Conservation (phyloP, 2,113 vertebrate species). For the Oceanites oceanicus region DNA sequence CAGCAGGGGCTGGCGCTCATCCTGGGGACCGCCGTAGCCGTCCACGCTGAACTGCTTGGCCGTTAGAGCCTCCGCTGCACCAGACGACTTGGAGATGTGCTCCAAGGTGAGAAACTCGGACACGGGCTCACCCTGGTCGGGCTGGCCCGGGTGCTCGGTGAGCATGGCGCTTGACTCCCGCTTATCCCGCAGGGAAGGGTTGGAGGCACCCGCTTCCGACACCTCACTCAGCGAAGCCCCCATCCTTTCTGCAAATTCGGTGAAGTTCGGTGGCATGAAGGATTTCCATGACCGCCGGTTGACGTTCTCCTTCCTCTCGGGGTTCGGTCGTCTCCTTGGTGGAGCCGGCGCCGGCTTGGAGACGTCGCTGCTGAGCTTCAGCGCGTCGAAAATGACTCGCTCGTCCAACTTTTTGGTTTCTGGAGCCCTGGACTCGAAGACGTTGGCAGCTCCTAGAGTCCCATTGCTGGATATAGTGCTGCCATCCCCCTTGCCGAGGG, state of each 20-base stretch:
- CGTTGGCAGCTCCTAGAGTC: constrained; percentile 83
- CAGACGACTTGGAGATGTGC: constrained; percentile 62
- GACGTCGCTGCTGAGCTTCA: constrained; percentile 91
- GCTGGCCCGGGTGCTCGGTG: constrained; percentile 55
- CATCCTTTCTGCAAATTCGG: constrained; percentile 91
- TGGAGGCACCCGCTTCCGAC: constrained; percentile 75
- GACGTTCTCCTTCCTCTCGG: constrained; percentile 88
- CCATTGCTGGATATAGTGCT: constrained; percentile 97
- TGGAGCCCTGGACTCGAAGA: constrained; percentile 80
- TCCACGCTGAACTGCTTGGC: constrained; percentile 28
- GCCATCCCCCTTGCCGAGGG: constrained; percentile 85
- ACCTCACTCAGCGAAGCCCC: constrained; percentile 85
- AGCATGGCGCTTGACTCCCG: constrained; percentile 74
- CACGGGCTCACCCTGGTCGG: constrained; percentile 49
- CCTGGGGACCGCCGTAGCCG: constrained; percentile 30
- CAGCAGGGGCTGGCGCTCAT: constrained; percentile 65
- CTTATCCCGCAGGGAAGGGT: constrained; percentile 83
- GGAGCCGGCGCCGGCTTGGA: constrained; percentile 82
- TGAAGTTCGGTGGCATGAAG: constrained; percentile 94
- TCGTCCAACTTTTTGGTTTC: constrained; percentile 89
- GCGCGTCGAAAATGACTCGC: constrained; percentile 94
- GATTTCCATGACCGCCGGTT: constrained; percentile 97
- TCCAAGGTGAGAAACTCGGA: constrained; percentile 72
- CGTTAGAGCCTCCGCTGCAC: constrained; percentile 32
- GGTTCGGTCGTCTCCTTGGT: constrained; percentile 83